Percentiles rank a stretch among this genome's conserved stretches.
Conservation (phyloP, 2,113 vertebrate genomes). For the Theristicus caerulescens region DNA sequence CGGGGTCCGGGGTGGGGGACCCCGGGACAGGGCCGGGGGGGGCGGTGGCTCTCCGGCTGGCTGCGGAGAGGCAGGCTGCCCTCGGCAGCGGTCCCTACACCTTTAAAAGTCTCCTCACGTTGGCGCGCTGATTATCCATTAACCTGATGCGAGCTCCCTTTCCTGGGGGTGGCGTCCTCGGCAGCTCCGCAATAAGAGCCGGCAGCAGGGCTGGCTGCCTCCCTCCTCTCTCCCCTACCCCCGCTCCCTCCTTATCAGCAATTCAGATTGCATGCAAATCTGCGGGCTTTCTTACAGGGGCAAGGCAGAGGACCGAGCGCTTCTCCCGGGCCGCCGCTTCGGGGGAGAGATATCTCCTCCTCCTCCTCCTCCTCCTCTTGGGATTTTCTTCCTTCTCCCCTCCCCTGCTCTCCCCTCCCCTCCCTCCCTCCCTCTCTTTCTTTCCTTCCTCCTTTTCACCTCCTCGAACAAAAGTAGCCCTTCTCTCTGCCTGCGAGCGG, state of each 20-base stretch:
- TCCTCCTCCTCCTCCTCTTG: neutral
- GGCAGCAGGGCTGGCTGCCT: neutral
- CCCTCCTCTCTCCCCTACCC: neutral
- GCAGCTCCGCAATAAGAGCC: conserved; percentile 38
- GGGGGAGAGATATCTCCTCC: neutral
- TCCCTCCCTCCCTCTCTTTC: neutral
- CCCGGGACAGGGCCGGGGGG: neutral
- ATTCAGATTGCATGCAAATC: conserved; percentile 89
- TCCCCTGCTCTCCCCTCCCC: neutral
- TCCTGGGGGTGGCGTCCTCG: conserved; percentile 85
- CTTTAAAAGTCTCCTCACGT: conserved; percentile 78
- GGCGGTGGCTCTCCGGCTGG: no score
- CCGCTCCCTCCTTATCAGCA: conserved; percentile 79
- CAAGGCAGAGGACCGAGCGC: neutral
- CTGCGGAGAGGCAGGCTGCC: neutral
- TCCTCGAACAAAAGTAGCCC: conserved; percentile 52
- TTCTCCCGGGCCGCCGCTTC: neutral
- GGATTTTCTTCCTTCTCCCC: conserved; percentile 45
- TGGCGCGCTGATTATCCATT: conserved; percentile 72
- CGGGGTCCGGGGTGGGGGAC: neutral
- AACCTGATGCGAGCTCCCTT: conserved; percentile 70
- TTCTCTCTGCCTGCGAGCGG: conserved; percentile 15
- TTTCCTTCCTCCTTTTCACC: conserved; percentile 16
- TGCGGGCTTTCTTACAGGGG: conserved; percentile 52
- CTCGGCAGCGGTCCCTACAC: conserved; percentile 2